These are phyloP conservation scores for Hystrix brachyura DNA, from an alignment of 2,113 vertebrate genomes.

Conservation along the genomic window DNA sequence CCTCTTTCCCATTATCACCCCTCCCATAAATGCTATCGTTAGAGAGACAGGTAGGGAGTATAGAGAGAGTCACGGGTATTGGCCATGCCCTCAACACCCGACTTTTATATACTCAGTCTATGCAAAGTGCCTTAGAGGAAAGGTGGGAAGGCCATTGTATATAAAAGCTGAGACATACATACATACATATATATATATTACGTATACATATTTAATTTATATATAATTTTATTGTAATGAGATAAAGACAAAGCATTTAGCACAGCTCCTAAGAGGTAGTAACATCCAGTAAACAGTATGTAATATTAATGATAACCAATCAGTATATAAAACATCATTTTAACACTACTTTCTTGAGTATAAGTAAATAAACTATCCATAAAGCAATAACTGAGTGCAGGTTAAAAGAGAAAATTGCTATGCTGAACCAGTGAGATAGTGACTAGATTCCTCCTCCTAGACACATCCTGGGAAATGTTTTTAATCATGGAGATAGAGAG, in stretches of 20 bases:
- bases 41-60: neutral
- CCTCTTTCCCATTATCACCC: neutral
- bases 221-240: neutral
- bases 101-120: neutral
- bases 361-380: constrained; percentile 11
- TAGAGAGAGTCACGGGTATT: neutral
- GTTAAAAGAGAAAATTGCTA: neutral
- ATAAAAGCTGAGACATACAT: neutral
- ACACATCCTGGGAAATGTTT: neutral
- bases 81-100: neutral
- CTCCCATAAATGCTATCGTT: neutral
- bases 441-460: neutral
- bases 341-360: neutral
- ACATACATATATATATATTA: too few species aligned
- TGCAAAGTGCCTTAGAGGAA: neutral
- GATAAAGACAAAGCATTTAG: neutral
- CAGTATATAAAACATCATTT: neutral
- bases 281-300: neutral
- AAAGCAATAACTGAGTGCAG: neutral
- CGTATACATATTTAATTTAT: too few species aligned
- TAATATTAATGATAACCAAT: neutral
- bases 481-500: neutral
- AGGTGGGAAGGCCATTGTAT: neutral
- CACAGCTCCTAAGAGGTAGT: neutral
- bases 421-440: neutral